These are phyloP conservation scores for Spodoptera exigua DNA, from an alignment of 2,888 invertebrate species.

Conservation along the genomic window DNA sequence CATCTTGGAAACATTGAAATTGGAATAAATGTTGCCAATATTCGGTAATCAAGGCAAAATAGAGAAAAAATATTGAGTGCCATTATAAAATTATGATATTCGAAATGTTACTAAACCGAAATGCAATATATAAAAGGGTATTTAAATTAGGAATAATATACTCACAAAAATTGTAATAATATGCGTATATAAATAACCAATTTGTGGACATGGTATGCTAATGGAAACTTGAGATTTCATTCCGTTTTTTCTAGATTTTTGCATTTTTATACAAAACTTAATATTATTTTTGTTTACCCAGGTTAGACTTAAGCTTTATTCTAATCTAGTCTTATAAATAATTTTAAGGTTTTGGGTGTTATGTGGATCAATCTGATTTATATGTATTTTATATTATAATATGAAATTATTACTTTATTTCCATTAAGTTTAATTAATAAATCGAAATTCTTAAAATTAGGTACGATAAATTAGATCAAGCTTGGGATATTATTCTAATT, in stretches of 20 bases:
- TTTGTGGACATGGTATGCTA: slow-evolving; percentile 43
- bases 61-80: slow-evolving; percentile 22
- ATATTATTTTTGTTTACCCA: slow-evolving; percentile 27
- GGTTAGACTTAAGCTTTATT: slow-evolving; percentile 53
- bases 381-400: slow-evolving; percentile 34
- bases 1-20: not conserved
- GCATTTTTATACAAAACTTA: slow-evolving; percentile 61
- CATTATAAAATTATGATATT: slow-evolving; percentile 21
- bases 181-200: slow-evolving; percentile 23
- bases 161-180: not conserved
- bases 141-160: slow-evolving; percentile 7
- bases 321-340: slow-evolving; percentile 59
- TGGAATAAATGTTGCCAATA: slow-evolving; percentile 4
- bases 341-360: slow-evolving; percentile 64
- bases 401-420: slow-evolving; percentile 17
- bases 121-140: slow-evolving; percentile 4
- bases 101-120: slow-evolving; percentile 3
- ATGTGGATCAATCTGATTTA: slow-evolving; percentile 30
- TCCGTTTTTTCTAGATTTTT: slow-evolving; percentile 43
- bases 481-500: slow-evolving; percentile 23
- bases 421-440: slow-evolving; percentile 3
- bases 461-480: slow-evolving; percentile 15
- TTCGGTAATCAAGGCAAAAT: slow-evolving; percentile 4
- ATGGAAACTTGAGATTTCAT: slow-evolving; percentile 10
- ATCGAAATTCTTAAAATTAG: slow-evolving; percentile 3